These are phyloP conservation scores for Metacarcinus magister DNA, from an alignment of 2,888 invertebrate species.

Conservation along the genomic window DNA sequence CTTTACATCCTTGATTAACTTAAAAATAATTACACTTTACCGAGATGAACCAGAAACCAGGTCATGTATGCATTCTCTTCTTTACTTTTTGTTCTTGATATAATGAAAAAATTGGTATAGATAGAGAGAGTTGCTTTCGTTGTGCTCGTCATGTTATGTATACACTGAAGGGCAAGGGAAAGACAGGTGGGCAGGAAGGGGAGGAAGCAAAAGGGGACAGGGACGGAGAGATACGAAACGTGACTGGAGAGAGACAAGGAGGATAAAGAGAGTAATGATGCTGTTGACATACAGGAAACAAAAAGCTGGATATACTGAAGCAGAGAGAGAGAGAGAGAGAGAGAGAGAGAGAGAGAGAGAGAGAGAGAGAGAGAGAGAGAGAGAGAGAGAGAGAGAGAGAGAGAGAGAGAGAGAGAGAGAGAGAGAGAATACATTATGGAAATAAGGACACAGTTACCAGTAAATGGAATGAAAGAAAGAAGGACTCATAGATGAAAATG, in stretches of 20 bases:
- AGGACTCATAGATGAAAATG: background rate
- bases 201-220: background rate
- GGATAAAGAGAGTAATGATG: constrained; percentile 26
- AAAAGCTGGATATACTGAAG: background rate
- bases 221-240: background rate
- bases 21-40: too few species aligned
- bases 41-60: too few species aligned
- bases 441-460: background rate
- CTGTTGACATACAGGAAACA: background rate
- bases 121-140: too few species aligned
- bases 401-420: background rate
- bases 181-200: background rate
- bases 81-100: too few species aligned
- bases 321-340: background rate
- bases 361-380: constrained; percentile 13
- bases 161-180: background rate
- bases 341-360: constrained; percentile 26
- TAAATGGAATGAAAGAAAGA: background rate
- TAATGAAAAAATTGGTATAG: too few species aligned
- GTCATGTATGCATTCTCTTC: too few species aligned
- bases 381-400: constrained; percentile 2
- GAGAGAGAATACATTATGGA: background rate
- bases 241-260: background rate
- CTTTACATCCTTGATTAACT: too few species aligned
- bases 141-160: background rate